A percentile compares a stretch with the other conserved stretches of the same genome.
Evolutionary conservation across 2,888 invertebrate genomes (phyloP).

Genomic region (Hecatera dysodea): DNA sequence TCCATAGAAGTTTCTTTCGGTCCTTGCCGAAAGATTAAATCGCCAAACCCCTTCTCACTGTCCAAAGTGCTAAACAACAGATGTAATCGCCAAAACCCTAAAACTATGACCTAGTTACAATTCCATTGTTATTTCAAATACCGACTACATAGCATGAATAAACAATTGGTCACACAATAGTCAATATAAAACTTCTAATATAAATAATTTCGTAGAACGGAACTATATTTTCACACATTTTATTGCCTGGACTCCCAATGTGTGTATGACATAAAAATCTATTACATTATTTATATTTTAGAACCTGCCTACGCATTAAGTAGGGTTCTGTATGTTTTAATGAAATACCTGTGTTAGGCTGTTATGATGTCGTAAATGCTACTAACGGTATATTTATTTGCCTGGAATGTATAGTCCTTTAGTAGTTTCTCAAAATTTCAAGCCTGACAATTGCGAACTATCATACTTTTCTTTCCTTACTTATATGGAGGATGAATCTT

Average conservation of each 20-base stretch:
- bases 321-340: constrained; percentile 23
- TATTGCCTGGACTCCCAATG: constrained; percentile 46
- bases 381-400: no score
- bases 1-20: not conserved
- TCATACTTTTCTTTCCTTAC: no score
- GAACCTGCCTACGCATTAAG: constrained; percentile 30
- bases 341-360: not conserved
- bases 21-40: no score
- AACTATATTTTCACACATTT: constrained; percentile 55
- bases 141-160: constrained; percentile 25
- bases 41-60: no score
- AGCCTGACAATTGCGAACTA: not conserved
- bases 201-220: constrained; percentile 49
- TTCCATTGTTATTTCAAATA: constrained; percentile 12
- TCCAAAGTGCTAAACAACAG: not conserved
- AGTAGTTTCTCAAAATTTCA: not conserved
- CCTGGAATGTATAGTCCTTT: no score
- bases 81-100: constrained; percentile 6
- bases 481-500: not conserved
- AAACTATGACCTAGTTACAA: constrained; percentile 35
- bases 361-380: not conserved
- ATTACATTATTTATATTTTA: constrained; percentile 35
- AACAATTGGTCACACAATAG: constrained; percentile 33
- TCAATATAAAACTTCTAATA: constrained; percentile 27
- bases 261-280: constrained; percentile 21